These are phyloP conservation scores for Coptodon rendalli DNA, from an alignment of 2,113 vertebrate genomes.

Conservation along the genomic window DNA sequence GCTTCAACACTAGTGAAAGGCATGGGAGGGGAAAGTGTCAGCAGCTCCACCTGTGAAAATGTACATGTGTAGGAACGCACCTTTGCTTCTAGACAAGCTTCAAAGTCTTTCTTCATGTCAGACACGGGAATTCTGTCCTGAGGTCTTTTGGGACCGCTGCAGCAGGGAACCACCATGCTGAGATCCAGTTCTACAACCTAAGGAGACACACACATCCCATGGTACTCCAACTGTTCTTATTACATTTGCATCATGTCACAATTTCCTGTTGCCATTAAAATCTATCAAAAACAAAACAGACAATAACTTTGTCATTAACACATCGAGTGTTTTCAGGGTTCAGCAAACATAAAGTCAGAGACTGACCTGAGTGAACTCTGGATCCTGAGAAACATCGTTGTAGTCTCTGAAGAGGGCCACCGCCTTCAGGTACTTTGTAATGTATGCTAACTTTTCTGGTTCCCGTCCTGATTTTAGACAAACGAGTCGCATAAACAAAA, in stretches of 20 bases:
- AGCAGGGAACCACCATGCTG: constrained; percentile 85
- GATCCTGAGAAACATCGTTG: constrained; percentile 80
- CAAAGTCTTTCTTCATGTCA: constrained; percentile 91
- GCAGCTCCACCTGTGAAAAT: neutral
- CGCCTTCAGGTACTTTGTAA: constrained; percentile 82
- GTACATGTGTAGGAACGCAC: neutral
- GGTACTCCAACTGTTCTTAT: neutral
- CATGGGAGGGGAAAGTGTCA: accelerated
- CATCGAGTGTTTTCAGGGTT: too few species aligned
- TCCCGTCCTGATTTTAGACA: constrained; percentile 77
- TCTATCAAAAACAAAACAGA: accelerated
- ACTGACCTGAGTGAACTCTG: constrained; percentile 86
- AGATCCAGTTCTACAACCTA: constrained; percentile 79
- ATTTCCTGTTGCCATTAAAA: neutral
- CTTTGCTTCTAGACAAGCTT: constrained; percentile 85
- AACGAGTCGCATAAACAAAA: neutral
- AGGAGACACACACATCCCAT: neutral
- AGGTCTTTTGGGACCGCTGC: constrained; percentile 94
- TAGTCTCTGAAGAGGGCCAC: constrained; percentile 91
- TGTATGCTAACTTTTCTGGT: constrained; percentile 75
- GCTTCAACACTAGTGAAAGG: neutral
- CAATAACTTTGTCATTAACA: neutral
- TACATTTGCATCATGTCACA: neutral
- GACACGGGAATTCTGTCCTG: constrained; percentile 89
- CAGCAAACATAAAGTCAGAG: neutral